Percentiles rank a stretch among this genome's conserved stretches.
Conservation (phyloP, 1,140 invertebrate genomes). For the Bombus affinis region DNA sequence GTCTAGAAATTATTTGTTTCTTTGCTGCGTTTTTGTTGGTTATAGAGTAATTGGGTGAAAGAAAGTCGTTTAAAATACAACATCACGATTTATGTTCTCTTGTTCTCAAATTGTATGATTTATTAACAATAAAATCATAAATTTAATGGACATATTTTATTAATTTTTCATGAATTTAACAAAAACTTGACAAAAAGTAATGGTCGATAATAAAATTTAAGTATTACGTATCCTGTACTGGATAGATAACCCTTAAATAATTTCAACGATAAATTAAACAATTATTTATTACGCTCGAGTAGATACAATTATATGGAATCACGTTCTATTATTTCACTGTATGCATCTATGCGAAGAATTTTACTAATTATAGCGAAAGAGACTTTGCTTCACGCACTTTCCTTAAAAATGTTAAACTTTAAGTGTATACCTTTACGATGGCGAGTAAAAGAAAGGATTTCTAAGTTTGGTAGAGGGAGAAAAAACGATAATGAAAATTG, state of each 20-base stretch:
- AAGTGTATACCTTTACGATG: neutral
- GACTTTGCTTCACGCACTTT: neutral
- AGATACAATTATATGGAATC: neutral
- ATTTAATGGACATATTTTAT: no score
- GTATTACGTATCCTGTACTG: neutral
- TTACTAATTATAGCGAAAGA: neutral
- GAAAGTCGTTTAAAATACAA: neutral
- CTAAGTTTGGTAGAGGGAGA: neutral
- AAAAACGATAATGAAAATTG: constrained; percentile 11
- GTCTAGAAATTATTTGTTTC: neutral
- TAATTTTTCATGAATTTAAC: neutral
- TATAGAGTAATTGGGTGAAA: neutral
- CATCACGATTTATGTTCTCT: neutral
- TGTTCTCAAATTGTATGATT: neutral
- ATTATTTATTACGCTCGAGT: no score
- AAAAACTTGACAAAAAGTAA: neutral
- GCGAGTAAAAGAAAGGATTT: neutral
- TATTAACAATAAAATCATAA: neutral
- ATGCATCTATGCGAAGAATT: no score
- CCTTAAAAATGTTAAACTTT: neutral
- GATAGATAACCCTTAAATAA: no score
- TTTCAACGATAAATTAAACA: no score
- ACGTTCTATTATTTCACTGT: neutral
- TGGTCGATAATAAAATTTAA: neutral
- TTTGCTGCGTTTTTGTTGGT: neutral